Evolutionary conservation across 2,888 invertebrate species (phyloP).

Genomic region (Myopa tessellatipennis): DNA sequence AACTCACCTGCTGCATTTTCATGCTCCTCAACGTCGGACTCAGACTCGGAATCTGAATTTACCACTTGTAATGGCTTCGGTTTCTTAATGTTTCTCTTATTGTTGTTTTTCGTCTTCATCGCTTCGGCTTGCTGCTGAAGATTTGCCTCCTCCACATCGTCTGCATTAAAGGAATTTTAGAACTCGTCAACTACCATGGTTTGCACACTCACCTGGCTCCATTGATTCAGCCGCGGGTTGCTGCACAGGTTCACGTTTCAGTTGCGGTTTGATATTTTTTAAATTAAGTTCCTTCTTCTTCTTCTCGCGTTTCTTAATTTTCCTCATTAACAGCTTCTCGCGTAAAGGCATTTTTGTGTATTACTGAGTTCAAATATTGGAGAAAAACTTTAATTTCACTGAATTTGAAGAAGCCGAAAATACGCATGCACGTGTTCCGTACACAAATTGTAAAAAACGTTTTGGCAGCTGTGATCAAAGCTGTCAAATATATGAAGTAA

Average conservation of each 20-base stretch:
- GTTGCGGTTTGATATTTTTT: constrained; percentile 70
- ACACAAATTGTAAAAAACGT: no score
- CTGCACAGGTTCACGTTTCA: constrained; percentile 21
- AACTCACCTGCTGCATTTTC: constrained; percentile 38
- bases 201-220: constrained; percentile 18
- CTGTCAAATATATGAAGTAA: no score
- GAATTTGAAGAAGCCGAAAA: background rate
- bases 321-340: constrained; percentile 80
- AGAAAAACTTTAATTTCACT: background rate
- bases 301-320: constrained; percentile 82
- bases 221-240: constrained; percentile 40
- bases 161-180: constrained; percentile 39
- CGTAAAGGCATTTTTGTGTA: constrained; percentile 61
- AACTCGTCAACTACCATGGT: background rate
- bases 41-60: constrained; percentile 57
- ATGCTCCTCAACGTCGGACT: constrained; percentile 48
- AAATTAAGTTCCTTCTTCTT: constrained; percentile 75
- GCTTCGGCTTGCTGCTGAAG: constrained; percentile 51
- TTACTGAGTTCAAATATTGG: no score
- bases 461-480: no score
- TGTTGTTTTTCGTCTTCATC: constrained; percentile 37
- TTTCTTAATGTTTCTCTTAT: constrained; percentile 47
- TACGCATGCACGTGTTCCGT: constrained; percentile 24
- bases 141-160: constrained; percentile 55
- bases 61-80: constrained; percentile 57